These are phyloP conservation scores for Tinea semifulvella DNA, from an alignment of 2,888 invertebrate genomes.

Conservation along the genomic window DNA sequence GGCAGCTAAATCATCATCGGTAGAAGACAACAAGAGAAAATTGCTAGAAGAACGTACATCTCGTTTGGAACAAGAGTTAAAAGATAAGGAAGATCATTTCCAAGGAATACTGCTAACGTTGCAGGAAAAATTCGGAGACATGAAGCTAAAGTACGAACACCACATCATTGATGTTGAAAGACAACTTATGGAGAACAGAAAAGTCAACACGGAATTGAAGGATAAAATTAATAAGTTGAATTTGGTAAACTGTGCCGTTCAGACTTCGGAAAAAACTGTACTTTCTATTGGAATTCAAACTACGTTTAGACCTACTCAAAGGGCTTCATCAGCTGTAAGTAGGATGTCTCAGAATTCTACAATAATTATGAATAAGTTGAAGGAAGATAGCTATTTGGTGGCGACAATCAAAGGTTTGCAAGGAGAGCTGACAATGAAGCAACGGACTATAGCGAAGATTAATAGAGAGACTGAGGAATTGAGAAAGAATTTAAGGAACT, in stretches of 20 bases:
- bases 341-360: constrained; percentile 65
- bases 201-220: constrained; percentile 58
- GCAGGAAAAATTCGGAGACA: constrained; percentile 79
- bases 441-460: constrained; percentile 74
- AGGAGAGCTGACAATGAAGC: constrained; percentile 76
- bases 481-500: constrained; percentile 76
- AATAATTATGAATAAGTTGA: constrained; percentile 56
- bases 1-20: constrained; percentile 63
- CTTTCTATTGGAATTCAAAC: constrained; percentile 44
- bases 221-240: constrained; percentile 57
- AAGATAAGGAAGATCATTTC: constrained; percentile 74
- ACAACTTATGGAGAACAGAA: constrained; percentile 62
- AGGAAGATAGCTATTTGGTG: constrained; percentile 79
- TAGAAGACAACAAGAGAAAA: constrained; percentile 67
- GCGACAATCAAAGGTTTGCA: constrained; percentile 84
- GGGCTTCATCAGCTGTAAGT: constrained; percentile 56
- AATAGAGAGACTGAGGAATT: constrained; percentile 81
- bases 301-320: constrained; percentile 33
- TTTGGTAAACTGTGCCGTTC: constrained; percentile 44
- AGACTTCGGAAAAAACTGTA: constrained; percentile 46
- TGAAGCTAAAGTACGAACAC: constrained; percentile 79
- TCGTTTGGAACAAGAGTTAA: constrained; percentile 74
- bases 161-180: constrained; percentile 80
- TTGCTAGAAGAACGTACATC: constrained; percentile 77
- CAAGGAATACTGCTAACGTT: constrained; percentile 76